Evolutionary conservation across 2,113 vertebrate genomes (phyloP), one percentile per base, ranked within the genome.

Genomic region (Psilopsiagon aymara): DNA sequence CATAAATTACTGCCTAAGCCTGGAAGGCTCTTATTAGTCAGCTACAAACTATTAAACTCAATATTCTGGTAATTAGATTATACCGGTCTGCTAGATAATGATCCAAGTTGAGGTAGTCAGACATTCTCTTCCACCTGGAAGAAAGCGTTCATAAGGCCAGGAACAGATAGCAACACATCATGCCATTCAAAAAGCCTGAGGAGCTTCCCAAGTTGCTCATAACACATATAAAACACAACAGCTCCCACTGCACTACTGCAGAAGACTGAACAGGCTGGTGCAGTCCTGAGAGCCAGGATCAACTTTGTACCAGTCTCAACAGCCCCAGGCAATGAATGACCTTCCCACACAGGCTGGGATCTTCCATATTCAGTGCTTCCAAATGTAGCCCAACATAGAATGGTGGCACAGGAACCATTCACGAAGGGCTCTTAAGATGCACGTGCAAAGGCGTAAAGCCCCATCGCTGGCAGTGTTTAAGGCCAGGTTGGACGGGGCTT

Each of bases 31-130:
- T 84, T 77, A 89, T 70, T 64, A 87, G 69, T 92, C 83, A 89
- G 57, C 91, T 94, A 66, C 47, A 75, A 91, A 68, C 89, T 94
- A 69, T 66, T 39, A 71, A 19, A n/a, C 47, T 87, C 47, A 71
- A 82, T 75, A 94, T 70, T 67, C 86, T 67, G 55, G 76, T 94
- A 89, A 89, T 87, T 71, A 95, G 37, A 70, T 92, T 85, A 92
- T 70, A 89, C 13, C 73, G 78, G 60, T 52, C 66, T 94, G 69
- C 49, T n/a, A 86, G 82, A 92, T 86, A 94, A 94, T 3, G 23
- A 95, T 93, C 64, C 51, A 86, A 24, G 37, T 3, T 93, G 76
- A 82, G 80, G 82, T 86, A 46, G 59, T 60, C 64, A 93, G 47
- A 53, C 62, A 60, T 75, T 75, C 71, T 94, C 64, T 95, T 64